Evolutionary conservation across 2,113 vertebrate species (phyloP).

Genomic region (Marmota flaviventris): DNA sequence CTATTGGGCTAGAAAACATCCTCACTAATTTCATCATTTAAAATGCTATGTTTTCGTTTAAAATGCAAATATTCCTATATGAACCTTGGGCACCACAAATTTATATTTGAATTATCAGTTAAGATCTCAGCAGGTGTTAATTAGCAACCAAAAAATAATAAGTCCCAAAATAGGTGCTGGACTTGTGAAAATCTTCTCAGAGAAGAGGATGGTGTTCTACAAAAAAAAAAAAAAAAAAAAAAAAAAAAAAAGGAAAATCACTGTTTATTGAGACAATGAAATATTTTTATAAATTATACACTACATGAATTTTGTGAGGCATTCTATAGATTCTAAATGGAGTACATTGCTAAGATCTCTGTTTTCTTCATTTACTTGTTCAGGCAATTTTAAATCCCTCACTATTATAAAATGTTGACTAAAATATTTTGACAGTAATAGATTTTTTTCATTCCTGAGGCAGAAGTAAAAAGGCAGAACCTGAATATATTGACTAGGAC

Average conservation of each 20-base stretch:
- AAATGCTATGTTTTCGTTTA: constrained; percentile 43
- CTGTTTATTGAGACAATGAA: background rate
- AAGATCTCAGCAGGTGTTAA: constrained; percentile 45
- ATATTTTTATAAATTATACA: background rate
- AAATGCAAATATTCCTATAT: constrained; percentile 19
- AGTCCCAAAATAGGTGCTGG: background rate
- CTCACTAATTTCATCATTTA: background rate
- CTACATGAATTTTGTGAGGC: background rate
- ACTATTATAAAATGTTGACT: background rate
- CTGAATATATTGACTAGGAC: background rate
- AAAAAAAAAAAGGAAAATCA: background rate
- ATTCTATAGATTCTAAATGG: background rate
- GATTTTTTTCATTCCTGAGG: background rate
- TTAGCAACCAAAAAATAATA: constrained; percentile 11
- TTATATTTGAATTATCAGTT: constrained; percentile 10
- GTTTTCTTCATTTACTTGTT: background rate
- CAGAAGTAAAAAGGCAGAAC: fast-evolving
- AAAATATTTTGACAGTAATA: background rate
- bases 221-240: background rate
- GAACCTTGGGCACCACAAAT: background rate
- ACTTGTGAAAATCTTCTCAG: background rate
- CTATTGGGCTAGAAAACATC: background rate
- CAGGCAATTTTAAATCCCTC: background rate
- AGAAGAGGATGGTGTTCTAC: background rate
- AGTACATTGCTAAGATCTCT: background rate